Percentiles rank a stretch among this genome's conserved stretches.
These are phyloP conservation scores for Tautogolabrus adspersus DNA, from an alignment of 2,113 vertebrate genomes.

Conservation along the genomic window DNA sequence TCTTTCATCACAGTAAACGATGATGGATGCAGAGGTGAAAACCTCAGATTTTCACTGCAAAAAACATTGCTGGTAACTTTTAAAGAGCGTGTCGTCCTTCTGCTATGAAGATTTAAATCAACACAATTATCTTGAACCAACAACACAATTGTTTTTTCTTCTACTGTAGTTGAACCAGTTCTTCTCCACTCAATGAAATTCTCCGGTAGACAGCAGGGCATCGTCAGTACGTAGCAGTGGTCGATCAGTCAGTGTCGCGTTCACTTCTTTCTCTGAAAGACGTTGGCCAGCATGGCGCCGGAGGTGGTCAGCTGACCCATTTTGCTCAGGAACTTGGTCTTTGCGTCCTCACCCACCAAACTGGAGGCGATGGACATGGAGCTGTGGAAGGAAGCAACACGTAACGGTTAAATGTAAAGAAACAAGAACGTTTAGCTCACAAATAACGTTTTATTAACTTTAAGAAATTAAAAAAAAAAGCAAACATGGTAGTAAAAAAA, in stretches of 20 bases:
- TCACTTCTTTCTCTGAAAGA: conserved; percentile 98
- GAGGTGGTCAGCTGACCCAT: conserved; percentile 99
- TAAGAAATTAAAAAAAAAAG: neutral
- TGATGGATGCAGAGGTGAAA: conserved; percentile 17
- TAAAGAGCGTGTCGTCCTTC: conserved; percentile 22
- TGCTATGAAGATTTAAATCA: conserved; percentile 14
- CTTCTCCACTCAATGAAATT: conserved; percentile 39
- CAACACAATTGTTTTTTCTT: conserved; percentile 14
- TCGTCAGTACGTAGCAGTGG: conserved; percentile 65
- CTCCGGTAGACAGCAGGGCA: conserved; percentile 76
- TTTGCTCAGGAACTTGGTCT: conserved; percentile 99
- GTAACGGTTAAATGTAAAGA: neutral
- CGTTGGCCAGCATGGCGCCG: conserved; percentile 98
- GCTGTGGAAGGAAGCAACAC: conserved; percentile 68
- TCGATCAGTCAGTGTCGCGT: conserved; percentile 35
- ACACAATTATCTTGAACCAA: conserved; percentile 24
- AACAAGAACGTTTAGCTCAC: neutral
- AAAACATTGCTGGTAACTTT: conserved; percentile 35
- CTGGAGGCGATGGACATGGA: conserved; percentile 97
- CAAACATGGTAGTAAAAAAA: neutral
- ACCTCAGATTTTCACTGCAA: conserved; percentile 30
- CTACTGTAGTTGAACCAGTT: conserved; percentile 30
- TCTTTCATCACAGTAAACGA: conserved; percentile 17
- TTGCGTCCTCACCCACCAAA: conserved; percentile 97
- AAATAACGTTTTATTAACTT: neutral